Evolutionary conservation across 2,888 invertebrate genomes (phyloP).

Genomic region (Xylota segnis): DNA sequence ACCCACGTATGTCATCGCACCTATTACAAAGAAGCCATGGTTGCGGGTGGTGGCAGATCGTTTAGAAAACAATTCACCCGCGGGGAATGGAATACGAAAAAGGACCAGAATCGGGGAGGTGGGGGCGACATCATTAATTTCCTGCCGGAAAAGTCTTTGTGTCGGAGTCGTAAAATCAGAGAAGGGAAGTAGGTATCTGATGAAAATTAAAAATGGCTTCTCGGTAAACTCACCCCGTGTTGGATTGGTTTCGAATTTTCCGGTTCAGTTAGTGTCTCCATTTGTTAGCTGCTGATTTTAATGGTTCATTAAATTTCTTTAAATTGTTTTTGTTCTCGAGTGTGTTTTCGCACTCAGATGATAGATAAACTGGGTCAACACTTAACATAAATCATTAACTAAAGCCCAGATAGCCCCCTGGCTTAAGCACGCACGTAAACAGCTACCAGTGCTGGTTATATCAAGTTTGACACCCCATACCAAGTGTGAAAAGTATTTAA

Average conservation of each 20-base stretch:
- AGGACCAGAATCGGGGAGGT: constrained; percentile 4
- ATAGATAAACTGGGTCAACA: constrained; percentile 38
- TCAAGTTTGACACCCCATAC: constrained; percentile 32
- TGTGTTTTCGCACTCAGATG: background rate
- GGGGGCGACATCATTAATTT: constrained; percentile 57
- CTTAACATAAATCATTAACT: background rate
- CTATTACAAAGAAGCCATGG: constrained; percentile 49
- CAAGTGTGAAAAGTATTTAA: constrained; percentile 40
- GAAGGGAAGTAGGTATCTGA: constrained; percentile 3
- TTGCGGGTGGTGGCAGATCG: constrained; percentile 57
- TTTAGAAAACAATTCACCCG: constrained; percentile 70
- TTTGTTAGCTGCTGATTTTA: constrained; percentile 31
- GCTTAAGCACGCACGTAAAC: constrained; percentile 4
- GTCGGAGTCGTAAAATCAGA: constrained; percentile 57
- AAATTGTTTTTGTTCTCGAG: constrained; percentile 1
- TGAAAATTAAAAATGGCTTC: constrained; percentile 52
- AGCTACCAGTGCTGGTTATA: constrained; percentile 21
- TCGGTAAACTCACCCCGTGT: background rate
- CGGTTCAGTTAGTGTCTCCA: constrained; percentile 16
- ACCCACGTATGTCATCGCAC: constrained; percentile 66
- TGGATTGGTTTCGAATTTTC: constrained; percentile 1
- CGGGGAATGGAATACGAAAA: constrained; percentile 16
- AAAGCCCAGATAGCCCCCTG: constrained; percentile 4
- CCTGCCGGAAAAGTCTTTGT: constrained; percentile 30
- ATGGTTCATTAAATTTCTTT: constrained; percentile 25